Percentiles rank a stretch among this genome's conserved stretches.
Evolutionary conservation across 2,113 vertebrate species (phyloP).

Genomic region (Gyps fulvus): DNA sequence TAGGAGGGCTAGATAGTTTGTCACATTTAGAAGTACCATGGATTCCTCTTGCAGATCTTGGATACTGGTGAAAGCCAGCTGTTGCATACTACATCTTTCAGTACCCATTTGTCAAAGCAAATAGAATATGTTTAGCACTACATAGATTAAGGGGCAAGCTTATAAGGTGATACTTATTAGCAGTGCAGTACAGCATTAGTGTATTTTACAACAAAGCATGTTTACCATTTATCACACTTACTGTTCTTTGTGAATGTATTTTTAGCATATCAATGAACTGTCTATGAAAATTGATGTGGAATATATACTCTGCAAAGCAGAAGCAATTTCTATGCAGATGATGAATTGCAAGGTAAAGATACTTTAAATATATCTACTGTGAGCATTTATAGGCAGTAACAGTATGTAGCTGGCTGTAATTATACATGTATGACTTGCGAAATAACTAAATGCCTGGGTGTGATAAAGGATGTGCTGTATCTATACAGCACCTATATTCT

Average conservation of each 20-base stretch:
- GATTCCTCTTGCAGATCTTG: not conserved
- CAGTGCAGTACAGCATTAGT: not conserved
- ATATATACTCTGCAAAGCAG: conserved; percentile 88
- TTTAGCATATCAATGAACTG: conserved; percentile 94
- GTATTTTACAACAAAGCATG: not conserved
- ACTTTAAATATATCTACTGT: not conserved
- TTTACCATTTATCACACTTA: not conserved
- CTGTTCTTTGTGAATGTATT: conserved; percentile 57
- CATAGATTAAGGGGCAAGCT: not conserved
- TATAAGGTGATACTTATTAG: not conserved
- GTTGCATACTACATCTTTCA: not conserved
- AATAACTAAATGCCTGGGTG: not conserved
- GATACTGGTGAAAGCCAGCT: not conserved
- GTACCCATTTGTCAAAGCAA: not conserved
- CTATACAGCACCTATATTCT: not conserved
- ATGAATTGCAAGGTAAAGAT: conserved; percentile 87
- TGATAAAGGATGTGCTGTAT: not conserved
- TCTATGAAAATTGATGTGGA: conserved; percentile 96
- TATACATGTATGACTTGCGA: not conserved
- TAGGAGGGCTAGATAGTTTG: not conserved
- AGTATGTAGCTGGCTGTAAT: not conserved
- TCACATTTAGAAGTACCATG: not conserved
- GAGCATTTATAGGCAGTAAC: not conserved
- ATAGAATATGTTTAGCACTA: not conserved
- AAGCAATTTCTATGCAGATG: conserved; percentile 91